Evolutionary conservation across 2,113 vertebrate species (phyloP), one percentile per base, ranked within the genome.

Genomic region (Crotalus horridus): DNA sequence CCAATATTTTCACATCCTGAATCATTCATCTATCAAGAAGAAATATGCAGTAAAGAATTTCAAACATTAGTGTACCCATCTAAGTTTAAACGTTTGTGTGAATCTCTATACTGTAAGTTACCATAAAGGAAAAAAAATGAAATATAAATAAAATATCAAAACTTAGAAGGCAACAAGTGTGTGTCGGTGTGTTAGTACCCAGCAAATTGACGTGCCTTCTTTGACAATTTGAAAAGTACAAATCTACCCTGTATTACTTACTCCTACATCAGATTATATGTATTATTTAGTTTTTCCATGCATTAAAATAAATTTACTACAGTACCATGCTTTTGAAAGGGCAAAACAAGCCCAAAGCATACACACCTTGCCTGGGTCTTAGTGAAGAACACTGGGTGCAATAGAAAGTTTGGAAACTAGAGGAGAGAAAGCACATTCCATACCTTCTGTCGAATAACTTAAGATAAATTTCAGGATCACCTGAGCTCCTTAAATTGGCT

Each of bases 1-100:
- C 94, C 64, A 64, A 64, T 87, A 64, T 93, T 89, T 93, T 93
- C 89, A 58, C 89, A 89, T 93, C 74, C 89, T 91, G 87, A 91
- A 55, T 55, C 87, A 33, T 86, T 89, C 90, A 91, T 86, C 90
- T 89, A 56, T 13, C 56, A 85, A 46, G 23, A 33, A 55, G 58
- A 95, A 92, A 92, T 21, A 2, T 87, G 64, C 2, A 59, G 53
- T 89, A 43, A 92, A 53, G 58, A 92, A 90, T 87, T 69, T 13
- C 58, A 51, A 89, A 69, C 13, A 87, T 90, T 54, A 93, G 89
- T 90, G 39, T 9, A 29, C 12, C 56, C 29, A 69, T 46, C 12
- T 39, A 90, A 90, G 64, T 10, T 4, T 61, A 87, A 89, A n/a
- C n/a, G 21, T 85, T 85, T 43, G 55, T 85, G 48, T 85, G 69